Conservation (phyloP, 2,888 invertebrate genomes). For the Minunthozetes semirufus region DNA sequence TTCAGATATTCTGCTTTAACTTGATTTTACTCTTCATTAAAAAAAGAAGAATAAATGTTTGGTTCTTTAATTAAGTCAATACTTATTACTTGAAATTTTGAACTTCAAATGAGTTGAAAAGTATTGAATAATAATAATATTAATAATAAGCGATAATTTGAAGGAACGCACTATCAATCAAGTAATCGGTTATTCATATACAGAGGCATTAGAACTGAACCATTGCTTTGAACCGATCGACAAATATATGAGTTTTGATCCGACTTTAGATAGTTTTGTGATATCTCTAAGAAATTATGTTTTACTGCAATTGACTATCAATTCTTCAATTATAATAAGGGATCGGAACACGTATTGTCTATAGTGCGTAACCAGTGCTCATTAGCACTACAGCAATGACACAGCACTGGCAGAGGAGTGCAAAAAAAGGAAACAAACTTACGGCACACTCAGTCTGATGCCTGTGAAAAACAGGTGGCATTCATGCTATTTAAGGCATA, state of each 20-base stretch:
- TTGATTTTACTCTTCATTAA: background rate
- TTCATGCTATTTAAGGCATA: background rate
- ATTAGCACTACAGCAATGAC: conserved; percentile 17
- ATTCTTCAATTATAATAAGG: background rate
- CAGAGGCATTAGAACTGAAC: background rate
- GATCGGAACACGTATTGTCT: conserved; percentile 7
- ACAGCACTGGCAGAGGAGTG: background rate
- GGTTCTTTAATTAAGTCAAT: conserved; percentile 9
- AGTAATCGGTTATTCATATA: background rate
- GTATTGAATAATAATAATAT: background rate
- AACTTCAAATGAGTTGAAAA: background rate
- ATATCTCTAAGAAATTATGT: background rate
- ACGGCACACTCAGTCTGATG: background rate
- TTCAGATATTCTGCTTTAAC: background rate
- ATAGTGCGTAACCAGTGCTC: conserved; percentile 16
- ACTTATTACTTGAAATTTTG: background rate
- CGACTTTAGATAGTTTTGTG: background rate
- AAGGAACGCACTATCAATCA: conserved; percentile 12
- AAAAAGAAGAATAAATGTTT: conserved; percentile 9
- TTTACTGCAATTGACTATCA: too few relatives aligned
- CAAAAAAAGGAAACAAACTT: background rate
- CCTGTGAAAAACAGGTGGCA: conserved; percentile 24
- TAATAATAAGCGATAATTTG: background rate
- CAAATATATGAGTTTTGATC: background rate
- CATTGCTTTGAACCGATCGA: background rate